phyloP scores from a whole-genome alignment of 2,113 vertebrate species.

The Gymnarchus niloticus region DNA sequence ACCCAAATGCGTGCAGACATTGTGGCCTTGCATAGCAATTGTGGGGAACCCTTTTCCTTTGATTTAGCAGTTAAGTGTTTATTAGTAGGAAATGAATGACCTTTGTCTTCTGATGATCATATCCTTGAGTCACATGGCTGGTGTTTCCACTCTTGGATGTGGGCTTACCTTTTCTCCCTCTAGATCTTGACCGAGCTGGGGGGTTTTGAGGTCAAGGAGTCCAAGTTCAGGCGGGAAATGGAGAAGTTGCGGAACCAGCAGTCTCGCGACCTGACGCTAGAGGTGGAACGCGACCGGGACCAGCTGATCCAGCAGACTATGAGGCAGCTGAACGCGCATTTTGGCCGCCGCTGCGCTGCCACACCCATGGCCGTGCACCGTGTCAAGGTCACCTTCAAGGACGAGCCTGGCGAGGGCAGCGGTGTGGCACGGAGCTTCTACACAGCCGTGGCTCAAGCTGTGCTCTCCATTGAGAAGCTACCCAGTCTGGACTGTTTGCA shows the following conservation, averaged over 20 bases:
- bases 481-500: slow-evolving; percentile 97
- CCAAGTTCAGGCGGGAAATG: slow-evolving; percentile 98
- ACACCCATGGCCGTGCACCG: slow-evolving; percentile 97
- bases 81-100: not conserved
- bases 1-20: not conserved
- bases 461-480: slow-evolving; percentile 95
- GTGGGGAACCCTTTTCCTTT: not conserved
- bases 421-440: slow-evolving; percentile 97
- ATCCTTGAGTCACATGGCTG: not conserved
- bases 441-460: slow-evolving; percentile 93
- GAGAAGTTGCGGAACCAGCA: slow-evolving; percentile 97
- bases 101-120: not conserved
- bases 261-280: slow-evolving; percentile 92
- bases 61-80: not conserved
- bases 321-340: slow-evolving; percentile 96
- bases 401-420: slow-evolving; percentile 96
- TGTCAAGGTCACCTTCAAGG: slow-evolving; percentile 97
- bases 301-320: slow-evolving; percentile 98
- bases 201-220: slow-evolving; percentile 98
- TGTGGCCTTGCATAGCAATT: not conserved
- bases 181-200: slow-evolving; percentile 96
- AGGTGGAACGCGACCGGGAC: slow-evolving; percentile 95
- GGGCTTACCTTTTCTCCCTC: not conserved
- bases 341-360: slow-evolving; percentile 90
- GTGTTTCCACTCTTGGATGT: not conserved